Conservation (phyloP, 2,113 vertebrate species). For the Tenebrosternarchus preto region DNA sequence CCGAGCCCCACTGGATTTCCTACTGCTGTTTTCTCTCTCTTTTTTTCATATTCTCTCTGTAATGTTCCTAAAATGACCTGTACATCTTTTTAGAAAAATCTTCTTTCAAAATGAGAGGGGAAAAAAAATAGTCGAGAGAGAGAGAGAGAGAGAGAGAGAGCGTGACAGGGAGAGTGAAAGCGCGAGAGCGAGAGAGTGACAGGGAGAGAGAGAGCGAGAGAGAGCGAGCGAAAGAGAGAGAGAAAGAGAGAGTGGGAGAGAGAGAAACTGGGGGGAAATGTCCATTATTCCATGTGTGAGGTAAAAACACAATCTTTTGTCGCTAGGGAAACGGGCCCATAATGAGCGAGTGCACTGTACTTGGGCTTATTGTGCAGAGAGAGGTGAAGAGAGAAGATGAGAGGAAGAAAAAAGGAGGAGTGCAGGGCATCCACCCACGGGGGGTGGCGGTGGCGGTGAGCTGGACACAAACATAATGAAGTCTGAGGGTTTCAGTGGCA, state of each 20-base stretch:
- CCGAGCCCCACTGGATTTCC: slow-evolving; percentile 39
- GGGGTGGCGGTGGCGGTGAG: slow-evolving; percentile 14
- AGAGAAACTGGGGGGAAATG: slow-evolving; percentile 24
- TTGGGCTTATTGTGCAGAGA: slow-evolving; percentile 37
- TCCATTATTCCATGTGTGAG: slow-evolving; percentile 47
- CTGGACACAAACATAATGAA: slow-evolving; percentile 34
- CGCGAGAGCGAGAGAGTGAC: slow-evolving; percentile 33
- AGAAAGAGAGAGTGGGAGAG: slow-evolving; percentile 15
- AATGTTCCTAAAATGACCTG: slow-evolving; percentile 56
- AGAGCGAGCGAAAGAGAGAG: neutral
- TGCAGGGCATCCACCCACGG: too few relatives aligned
- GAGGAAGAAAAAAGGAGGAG: too few relatives aligned
- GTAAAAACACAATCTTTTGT: slow-evolving; percentile 46
- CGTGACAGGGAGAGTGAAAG: slow-evolving; percentile 21
- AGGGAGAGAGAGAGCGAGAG: slow-evolving; percentile 10
- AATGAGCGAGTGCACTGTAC: slow-evolving; percentile 45
- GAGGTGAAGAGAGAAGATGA: slow-evolving; percentile 20
- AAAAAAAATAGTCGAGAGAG: slow-evolving; percentile 15
- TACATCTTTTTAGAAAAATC: slow-evolving; percentile 51
- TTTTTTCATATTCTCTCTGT: slow-evolving; percentile 32
- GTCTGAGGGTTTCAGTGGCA: neutral
- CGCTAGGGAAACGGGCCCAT: slow-evolving; percentile 52
- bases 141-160: slow-evolving; percentile 28
- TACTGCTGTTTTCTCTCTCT: slow-evolving; percentile 16
- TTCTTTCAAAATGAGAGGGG: slow-evolving; percentile 50